Evolutionary conservation across 2,888 invertebrate species (phyloP).

Genomic region (Venusia cambrica): DNA sequence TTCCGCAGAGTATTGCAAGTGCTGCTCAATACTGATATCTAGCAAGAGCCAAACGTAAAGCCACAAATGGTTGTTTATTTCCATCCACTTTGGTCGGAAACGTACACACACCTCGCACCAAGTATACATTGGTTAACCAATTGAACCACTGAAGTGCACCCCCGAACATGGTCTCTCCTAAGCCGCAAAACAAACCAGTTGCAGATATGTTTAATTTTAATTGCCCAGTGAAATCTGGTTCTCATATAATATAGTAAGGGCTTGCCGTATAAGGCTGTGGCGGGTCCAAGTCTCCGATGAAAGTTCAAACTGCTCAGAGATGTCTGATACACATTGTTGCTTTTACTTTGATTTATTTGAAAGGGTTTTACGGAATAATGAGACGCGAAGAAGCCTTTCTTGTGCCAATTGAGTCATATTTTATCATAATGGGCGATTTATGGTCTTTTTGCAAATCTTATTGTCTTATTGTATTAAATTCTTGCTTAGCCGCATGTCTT

Average conservation of each 20-base stretch:
- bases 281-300: slow-evolving; percentile 20
- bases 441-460: slow-evolving; percentile 12
- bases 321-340: slow-evolving; percentile 30
- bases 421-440: slow-evolving; percentile 19
- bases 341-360: slow-evolving; percentile 23
- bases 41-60: slow-evolving; percentile 3
- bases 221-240: slow-evolving; percentile 33
- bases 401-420: slow-evolving; percentile 18
- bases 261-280: slow-evolving; percentile 18
- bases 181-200: slow-evolving; percentile 18
- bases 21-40: too few relatives aligned
- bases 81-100: too few relatives aligned
- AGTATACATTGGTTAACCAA: slow-evolving; percentile 6
- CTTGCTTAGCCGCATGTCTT: too few relatives aligned
- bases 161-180: slow-evolving; percentile 5
- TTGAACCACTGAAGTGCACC: slow-evolving; percentile 1
- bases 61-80: slow-evolving; percentile 4
- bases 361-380: slow-evolving; percentile 20
- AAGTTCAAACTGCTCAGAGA: slow-evolving; percentile 20
- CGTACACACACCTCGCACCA: too few relatives aligned
- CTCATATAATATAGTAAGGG: slow-evolving; percentile 31
- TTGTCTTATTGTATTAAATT: slow-evolving; percentile 9
- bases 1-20: too few relatives aligned
- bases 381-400: slow-evolving; percentile 21
- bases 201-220: slow-evolving; percentile 34